phyloP scores from a whole-genome alignment of 2,797 vertebrate genomes.

The Bradypodion pumilum region DNA sequence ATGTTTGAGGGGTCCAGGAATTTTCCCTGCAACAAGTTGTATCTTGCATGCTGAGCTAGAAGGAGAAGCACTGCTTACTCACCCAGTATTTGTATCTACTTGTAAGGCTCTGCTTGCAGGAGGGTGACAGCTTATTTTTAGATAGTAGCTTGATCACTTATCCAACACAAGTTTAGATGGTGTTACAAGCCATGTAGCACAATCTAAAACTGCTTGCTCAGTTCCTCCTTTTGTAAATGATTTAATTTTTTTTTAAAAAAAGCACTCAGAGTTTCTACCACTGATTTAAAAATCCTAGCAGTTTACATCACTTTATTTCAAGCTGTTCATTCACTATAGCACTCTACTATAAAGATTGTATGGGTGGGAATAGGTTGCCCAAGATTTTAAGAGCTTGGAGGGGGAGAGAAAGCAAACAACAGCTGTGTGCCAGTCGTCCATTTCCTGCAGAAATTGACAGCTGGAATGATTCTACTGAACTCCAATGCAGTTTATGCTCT shows the following conservation, averaged over 20 bases:
- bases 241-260: neutral
- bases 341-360: neutral
- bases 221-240: neutral
- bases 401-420: neutral
- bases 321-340: neutral
- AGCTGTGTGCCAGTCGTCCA: fast-evolving
- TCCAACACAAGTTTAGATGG: too few species aligned
- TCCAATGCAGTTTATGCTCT: neutral
- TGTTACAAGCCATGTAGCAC: too few species aligned
- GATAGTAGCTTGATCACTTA: neutral
- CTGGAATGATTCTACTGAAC: neutral
- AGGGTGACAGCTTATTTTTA: too few species aligned
- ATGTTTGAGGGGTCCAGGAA: neutral
- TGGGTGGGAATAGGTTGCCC: neutral
- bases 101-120: neutral
- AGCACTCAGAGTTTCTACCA: neutral
- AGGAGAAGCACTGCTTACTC: neutral
- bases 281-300: neutral
- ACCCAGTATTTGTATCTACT: neutral
- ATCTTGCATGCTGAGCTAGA: neutral
- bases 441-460: neutral
- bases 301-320: neutral
- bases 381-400: neutral
- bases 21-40: neutral
- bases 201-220: neutral